Evolutionary conservation across 2,113 vertebrate species (phyloP).

Genomic region (Gnathonemus longibarbis): DNA sequence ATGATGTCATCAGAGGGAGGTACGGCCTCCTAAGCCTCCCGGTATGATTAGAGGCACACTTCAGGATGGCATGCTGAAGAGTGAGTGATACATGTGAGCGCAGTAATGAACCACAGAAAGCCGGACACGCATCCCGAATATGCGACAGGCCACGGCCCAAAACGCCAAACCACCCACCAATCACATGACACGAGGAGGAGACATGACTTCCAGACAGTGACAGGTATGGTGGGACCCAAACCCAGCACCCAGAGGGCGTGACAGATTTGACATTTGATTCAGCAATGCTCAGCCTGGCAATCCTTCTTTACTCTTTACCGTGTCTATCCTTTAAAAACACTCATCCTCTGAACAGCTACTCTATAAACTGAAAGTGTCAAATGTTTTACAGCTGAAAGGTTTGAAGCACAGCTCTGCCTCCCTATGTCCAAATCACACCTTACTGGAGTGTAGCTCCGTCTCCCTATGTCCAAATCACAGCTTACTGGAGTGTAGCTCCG

Average conservation of each 20-base stretch:
- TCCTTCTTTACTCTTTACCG: background rate
- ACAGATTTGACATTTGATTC: background rate
- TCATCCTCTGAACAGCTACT: background rate
- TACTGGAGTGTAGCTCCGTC: background rate
- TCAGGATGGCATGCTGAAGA: background rate
- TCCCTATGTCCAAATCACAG: background rate
- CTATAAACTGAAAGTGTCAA: background rate
- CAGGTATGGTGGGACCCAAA: background rate
- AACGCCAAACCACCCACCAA: background rate
- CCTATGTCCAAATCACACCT: background rate
- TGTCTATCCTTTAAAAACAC: background rate
- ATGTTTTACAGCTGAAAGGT: background rate
- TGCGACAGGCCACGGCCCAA: background rate
- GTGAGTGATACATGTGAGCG: background rate
- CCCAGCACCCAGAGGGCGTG: background rate
- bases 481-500: background rate
- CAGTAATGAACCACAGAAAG: background rate
- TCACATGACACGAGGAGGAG: background rate
- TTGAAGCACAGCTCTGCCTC: background rate
- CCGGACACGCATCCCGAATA: background rate
- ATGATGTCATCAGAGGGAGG: background rate
- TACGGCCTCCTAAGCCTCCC: background rate
- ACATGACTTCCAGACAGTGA: background rate
- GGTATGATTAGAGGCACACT: background rate
- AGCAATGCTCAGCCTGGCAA: background rate